Conservation (phyloP, 2,888 invertebrate species). For the Nomada flava region DNA sequence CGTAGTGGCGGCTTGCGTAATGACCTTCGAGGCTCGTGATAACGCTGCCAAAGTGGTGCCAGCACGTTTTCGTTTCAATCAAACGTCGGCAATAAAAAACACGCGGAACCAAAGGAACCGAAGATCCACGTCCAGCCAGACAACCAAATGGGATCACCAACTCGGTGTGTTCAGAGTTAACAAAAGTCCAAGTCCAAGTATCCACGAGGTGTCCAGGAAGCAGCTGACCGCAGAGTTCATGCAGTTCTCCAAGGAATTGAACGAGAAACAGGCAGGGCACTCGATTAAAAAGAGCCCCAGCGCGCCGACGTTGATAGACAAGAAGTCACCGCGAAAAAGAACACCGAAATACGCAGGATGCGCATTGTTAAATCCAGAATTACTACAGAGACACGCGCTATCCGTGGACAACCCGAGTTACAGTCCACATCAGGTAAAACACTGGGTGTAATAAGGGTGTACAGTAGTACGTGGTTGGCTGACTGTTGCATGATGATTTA, state of each 20-base stretch:
- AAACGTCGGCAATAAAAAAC: slow-evolving; percentile 76
- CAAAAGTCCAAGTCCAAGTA: slow-evolving; percentile 85
- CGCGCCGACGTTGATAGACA: slow-evolving; percentile 86
- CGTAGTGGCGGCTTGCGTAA: slow-evolving; percentile 98
- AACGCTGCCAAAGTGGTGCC: slow-evolving; percentile 96
- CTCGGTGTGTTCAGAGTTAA: slow-evolving; percentile 87
- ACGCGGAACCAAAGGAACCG: slow-evolving; percentile 81
- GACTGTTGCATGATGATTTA: neutral
- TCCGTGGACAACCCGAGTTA: slow-evolving; percentile 91
- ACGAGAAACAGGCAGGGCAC: slow-evolving; percentile 76
- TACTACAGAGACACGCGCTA: slow-evolving; percentile 91
- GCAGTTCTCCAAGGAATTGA: slow-evolving; percentile 81
- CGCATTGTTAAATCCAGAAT: slow-evolving; percentile 87
- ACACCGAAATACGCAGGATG: slow-evolving; percentile 84
- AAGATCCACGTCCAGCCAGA: slow-evolving; percentile 85
- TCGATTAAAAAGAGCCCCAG: slow-evolving; percentile 86
- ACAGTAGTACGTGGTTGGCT: neutral
- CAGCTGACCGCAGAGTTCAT: slow-evolving; percentile 82
- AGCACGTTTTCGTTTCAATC: slow-evolving; percentile 86
- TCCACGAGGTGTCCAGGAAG: slow-evolving; percentile 79
- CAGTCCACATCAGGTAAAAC: slow-evolving; percentile 76
- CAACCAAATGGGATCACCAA: slow-evolving; percentile 88
- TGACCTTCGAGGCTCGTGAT: slow-evolving; percentile 99
- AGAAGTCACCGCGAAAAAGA: slow-evolving; percentile 80
- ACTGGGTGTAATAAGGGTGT: neutral